Evolutionary conservation across 2,113 vertebrate genomes (phyloP).

Genomic region (Piprites chloris): DNA sequence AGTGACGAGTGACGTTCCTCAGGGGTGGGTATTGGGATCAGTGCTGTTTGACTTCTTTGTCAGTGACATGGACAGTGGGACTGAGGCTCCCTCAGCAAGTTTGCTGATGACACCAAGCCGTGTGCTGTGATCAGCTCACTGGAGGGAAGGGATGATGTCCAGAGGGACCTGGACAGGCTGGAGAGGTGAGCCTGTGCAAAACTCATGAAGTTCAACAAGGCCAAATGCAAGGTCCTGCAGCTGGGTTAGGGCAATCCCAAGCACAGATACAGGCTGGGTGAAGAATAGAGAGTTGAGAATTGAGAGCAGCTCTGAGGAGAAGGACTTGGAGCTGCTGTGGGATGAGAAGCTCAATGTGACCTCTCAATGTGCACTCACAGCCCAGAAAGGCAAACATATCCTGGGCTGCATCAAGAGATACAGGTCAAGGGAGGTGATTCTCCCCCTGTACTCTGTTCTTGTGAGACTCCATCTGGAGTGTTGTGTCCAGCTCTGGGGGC

Average conservation of each 20-base stretch:
- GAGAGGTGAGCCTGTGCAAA: neutral
- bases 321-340: neutral
- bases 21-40: accelerated
- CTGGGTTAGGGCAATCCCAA: neutral
- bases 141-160: neutral
- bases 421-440: neutral
- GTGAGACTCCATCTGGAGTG: neutral
- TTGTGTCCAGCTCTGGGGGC: neutral
- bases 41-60: accelerated
- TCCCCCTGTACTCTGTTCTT: neutral
- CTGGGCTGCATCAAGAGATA: neutral
- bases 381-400: neutral
- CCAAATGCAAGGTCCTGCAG: neutral
- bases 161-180: neutral
- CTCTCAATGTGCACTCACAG: neutral
- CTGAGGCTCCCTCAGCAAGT: neutral
- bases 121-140: accelerated
- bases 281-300: neutral
- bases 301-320: neutral
- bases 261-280: neutral
- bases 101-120: neutral
- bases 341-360: neutral
- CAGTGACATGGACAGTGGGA: neutral
- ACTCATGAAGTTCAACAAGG: neutral
- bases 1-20: neutral